These are phyloP conservation scores for Daboia siamensis DNA, from an alignment of 2,113 vertebrate genomes.

Conservation along the genomic window DNA sequence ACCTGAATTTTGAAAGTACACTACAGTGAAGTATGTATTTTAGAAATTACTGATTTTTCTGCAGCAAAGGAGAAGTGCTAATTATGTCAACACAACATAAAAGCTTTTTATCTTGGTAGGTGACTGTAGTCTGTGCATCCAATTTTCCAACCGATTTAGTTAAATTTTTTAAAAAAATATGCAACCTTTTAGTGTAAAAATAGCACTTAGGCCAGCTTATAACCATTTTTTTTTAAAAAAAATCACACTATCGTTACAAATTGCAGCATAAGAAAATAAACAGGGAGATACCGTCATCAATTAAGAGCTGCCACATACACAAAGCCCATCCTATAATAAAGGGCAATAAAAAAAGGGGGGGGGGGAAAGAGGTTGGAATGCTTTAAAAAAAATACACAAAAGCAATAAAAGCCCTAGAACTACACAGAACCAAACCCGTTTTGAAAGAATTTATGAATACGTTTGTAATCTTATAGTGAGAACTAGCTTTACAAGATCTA, in stretches of 20 bases:
- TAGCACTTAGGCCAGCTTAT: not conserved
- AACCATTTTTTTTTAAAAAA: not conserved
- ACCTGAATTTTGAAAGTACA: not conserved
- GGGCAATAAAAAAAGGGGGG: accelerated
- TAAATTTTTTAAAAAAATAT: not conserved
- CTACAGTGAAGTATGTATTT: not conserved
- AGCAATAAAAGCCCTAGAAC: not conserved
- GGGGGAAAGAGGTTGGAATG: not conserved
- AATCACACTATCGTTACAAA: not conserved
- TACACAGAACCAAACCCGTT: not conserved
- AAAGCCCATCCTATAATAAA: not conserved
- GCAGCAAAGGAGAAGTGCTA: not conserved
- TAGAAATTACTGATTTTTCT: not conserved
- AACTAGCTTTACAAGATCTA: not conserved
- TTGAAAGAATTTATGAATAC: not conserved
- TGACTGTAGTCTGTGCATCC: not conserved
- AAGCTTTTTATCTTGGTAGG: not conserved
- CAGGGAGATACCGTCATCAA: not conserved
- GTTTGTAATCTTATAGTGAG: not conserved
- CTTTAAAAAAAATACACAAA: not conserved
- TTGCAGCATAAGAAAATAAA: not conserved
- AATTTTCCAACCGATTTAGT: not conserved
- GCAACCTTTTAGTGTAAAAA: not conserved
- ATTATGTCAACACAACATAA: not conserved
- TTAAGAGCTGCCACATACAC: not conserved